Evolutionary conservation across 2,113 vertebrate genomes (phyloP), one percentile per base, ranked within the genome.

Genomic region (Planiliza haematocheilus): DNA sequence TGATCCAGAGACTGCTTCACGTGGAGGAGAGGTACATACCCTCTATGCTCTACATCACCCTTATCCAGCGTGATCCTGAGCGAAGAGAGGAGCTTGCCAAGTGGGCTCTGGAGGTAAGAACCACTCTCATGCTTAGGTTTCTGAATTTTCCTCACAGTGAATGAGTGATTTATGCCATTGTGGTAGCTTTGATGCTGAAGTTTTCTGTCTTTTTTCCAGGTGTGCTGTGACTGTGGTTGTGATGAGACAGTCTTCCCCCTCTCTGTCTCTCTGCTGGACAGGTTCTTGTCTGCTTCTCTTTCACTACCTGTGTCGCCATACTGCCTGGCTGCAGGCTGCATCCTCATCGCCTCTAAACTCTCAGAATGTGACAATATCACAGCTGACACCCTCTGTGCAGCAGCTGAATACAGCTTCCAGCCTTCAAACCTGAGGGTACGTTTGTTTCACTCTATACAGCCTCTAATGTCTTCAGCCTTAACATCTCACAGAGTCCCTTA

Each of bases 291-390:
- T 0, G 68, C 76, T 14, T 83, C 91, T 1, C 67, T 94, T 57
- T 84, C 93, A 3, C 49, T 92, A 12, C 90, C 93, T 0, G 81
- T 84, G 7, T 91, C 89, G 0, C 87, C 91, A 0, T 86, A 86
- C 82, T 92, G 94, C 63, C 87, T 95, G 20, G 86, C 88, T 0
- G 89, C 94, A 0, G 86, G 91, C 46, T 95, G 95, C 73, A 63
- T 95, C 69, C 91, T 95, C 56, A 86, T 95, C 21, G 91, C 94
- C 53, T 95, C 94, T 10, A 95, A 95, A 52, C 90, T 95, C 56
- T 80, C 81, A 1, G 93, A 95, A 77, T 89, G 93, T 1, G 89
- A 93, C 20, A 89, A 71, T 2, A 69, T 95, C 43, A 74, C 83
- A 0, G 85, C 92, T 0, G 91, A 94, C 16, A 51, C 78, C 0